These are phyloP conservation scores for Kryptolebias marmoratus DNA, from an alignment of 2,113 vertebrate species.

Conservation along the genomic window DNA sequence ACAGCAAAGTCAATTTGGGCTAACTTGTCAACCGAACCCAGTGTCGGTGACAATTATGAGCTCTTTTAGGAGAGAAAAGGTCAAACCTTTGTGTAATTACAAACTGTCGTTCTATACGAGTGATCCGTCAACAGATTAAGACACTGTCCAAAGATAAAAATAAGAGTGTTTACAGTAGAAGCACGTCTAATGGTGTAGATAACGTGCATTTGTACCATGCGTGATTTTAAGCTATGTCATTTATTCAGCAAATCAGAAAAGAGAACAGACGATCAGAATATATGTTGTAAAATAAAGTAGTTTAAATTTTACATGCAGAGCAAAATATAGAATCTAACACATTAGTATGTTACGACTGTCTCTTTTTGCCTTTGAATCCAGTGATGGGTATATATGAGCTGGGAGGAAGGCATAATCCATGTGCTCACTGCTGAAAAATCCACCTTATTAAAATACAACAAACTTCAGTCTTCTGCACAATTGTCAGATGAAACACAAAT, in stretches of 20 bases:
- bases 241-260: neutral
- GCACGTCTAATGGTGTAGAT: neutral
- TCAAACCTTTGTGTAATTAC: slow-evolving; percentile 7
- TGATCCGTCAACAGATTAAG: slow-evolving; percentile 50
- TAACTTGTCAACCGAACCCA: slow-evolving; percentile 46
- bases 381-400: neutral
- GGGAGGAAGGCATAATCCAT: slow-evolving; percentile 1
- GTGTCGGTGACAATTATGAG: slow-evolving; percentile 37
- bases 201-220: neutral
- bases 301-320: slow-evolving; percentile 7
- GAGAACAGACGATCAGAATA: neutral
- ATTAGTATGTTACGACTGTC: neutral
- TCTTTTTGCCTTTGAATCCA: slow-evolving; percentile 12
- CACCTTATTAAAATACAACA: neutral
- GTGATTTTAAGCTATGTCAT: neutral
- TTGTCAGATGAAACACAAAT: slow-evolving; percentile 1
- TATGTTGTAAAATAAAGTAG: neutral
- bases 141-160: slow-evolving; percentile 31
- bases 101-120: slow-evolving; percentile 36
- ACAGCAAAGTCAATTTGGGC: slow-evolving; percentile 36
- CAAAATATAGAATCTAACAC: no score
- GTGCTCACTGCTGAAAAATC: neutral
- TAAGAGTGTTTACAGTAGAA: slow-evolving; percentile 4
- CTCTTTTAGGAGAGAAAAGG: slow-evolving; percentile 22
- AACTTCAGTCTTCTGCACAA: neutral